Base-by-base conservation (phyloP, 2,113 vertebrate species). In the Cyprinus carpio region DNA sequence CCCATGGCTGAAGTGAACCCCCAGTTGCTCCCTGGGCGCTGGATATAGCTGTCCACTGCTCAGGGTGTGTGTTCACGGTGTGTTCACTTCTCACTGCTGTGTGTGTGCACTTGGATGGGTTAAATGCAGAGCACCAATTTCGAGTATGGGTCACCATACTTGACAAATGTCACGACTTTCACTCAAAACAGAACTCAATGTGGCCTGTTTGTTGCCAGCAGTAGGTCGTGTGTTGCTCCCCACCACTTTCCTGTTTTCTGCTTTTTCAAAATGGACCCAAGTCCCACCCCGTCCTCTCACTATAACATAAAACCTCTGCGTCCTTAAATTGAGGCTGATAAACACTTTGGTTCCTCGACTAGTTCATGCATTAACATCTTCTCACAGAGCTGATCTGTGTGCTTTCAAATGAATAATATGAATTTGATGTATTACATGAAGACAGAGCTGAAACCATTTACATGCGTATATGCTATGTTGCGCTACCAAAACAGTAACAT, bases 221-320 rank as follows among this genome's bases (percentile, higher is more conserved):
- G 31, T 27, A 46, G 40, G 71, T n/a, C 13, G 1, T 25, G 34
- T 1, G n/a, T 29, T 16, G 3, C 16, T 76, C 16, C 25, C 16
- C 46, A 29, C 13, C 25, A 1, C n/a, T 76, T 25, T 31, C 74
- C 74, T 54, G 74, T 27, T 76, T 76, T 76, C 74, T 29, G 74
- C 29, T 43, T 40, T 51, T 51, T 51, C 43, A 49, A 51, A 75
- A 10, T 1, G 7, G 46, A 46, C 40, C 71, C 40, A 74, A 25
- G 40, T 74, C 71, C 71, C 71, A 74, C 46, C 40, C 46, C 25
- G 0, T 75, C 74, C 46, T 49, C 74, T 54, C 46, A 76, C 75
- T 20, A 54, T 18, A 29, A 51, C 75, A 76, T 76, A 46, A 75
- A 75, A 75, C 6, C 40, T 29, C 49, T 1, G 46, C 16, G 1